Percentiles rank a stretch among this genome's conserved stretches.
phyloP scores from a whole-genome alignment of 2,113 vertebrate species.

The Megaptera novaeangliae region DNA sequence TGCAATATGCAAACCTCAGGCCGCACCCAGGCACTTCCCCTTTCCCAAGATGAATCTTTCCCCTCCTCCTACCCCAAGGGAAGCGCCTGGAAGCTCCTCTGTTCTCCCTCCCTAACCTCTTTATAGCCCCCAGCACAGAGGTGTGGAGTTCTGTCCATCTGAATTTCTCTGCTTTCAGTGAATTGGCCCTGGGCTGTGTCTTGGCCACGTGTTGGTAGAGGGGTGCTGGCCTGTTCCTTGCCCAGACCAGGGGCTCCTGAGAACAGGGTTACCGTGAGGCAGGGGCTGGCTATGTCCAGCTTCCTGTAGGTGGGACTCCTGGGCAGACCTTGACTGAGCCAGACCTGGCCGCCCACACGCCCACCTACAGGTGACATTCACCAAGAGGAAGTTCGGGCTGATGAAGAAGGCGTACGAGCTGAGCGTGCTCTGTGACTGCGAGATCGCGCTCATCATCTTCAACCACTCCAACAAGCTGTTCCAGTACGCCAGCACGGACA shows the following conservation, averaged over 20 bases:
- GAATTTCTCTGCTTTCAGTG: not conserved
- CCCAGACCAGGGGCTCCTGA: not conserved
- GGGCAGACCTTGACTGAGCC: not conserved
- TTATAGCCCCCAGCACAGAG: not conserved
- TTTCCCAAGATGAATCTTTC: not conserved
- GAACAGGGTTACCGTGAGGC: not conserved
- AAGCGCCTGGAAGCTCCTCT: not conserved
- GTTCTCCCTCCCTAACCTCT: not conserved
- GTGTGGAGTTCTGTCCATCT: not conserved
- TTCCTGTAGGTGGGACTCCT: not conserved
- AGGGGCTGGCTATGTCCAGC: not conserved
- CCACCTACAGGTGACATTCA: conserved; percentile 82
- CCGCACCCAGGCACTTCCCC: not conserved
- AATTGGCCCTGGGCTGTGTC: not conserved
- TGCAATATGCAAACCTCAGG: not conserved
- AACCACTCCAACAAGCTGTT: conserved; percentile 96
- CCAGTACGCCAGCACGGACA: conserved; percentile 97
- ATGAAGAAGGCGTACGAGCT: conserved; percentile 99
- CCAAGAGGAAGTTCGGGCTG: conserved; percentile 94
- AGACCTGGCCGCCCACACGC: not conserved
- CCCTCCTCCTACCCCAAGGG: not conserved
- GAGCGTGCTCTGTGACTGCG: conserved; percentile 83
- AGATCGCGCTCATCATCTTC: conserved; percentile 85
- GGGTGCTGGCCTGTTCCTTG: not conserved
- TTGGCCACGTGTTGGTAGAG: not conserved